These are phyloP conservation scores for Cepphus grylle DNA, from an alignment of 2,113 vertebrate genomes.

Conservation along the genomic window DNA sequence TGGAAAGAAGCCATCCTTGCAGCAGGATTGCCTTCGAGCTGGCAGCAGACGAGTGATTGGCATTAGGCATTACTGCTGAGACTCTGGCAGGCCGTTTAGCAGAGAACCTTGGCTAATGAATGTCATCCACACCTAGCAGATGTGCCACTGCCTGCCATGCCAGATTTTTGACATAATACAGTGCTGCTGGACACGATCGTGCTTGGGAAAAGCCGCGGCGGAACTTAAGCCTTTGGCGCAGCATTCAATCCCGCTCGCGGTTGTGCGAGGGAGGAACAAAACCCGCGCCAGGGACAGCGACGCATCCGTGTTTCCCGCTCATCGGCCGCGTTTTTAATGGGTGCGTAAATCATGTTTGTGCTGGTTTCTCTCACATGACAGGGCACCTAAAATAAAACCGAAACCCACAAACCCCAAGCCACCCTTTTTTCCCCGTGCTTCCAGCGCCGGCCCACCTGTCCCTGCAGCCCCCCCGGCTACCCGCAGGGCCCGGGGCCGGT, in stretches of 20 bases:
- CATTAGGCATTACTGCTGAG: conserved; percentile 67
- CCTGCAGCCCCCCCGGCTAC: too few species aligned
- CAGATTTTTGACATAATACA: conserved; percentile 77
- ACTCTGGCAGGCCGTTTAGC: conserved; percentile 74
- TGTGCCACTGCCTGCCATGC: conserved; percentile 75
- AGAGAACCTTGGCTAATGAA: conserved; percentile 77
- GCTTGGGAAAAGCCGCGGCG: not conserved
- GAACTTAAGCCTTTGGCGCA: not conserved
- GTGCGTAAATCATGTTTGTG: not conserved
- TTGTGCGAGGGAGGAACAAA: not conserved
- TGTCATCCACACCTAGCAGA: conserved; percentile 80
- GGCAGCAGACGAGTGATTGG: conserved; percentile 74
- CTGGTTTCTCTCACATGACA: not conserved
- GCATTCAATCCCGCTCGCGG: fast-evolving
- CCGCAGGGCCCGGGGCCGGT: not conserved
- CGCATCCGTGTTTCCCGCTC: fast-evolving
- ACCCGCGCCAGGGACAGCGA: fast-evolving
- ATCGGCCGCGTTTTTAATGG: not conserved
- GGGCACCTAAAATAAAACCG: not conserved
- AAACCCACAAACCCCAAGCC: not conserved
- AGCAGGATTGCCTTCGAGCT: conserved; percentile 69
- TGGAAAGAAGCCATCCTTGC: conserved; percentile 71
- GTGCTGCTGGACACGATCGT: conserved; percentile 56
- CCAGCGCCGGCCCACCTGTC: not conserved
- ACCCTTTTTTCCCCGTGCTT: not conserved